Conservation (phyloP, 2,797 vertebrate genomes). For the Pampus argenteus region DNA sequence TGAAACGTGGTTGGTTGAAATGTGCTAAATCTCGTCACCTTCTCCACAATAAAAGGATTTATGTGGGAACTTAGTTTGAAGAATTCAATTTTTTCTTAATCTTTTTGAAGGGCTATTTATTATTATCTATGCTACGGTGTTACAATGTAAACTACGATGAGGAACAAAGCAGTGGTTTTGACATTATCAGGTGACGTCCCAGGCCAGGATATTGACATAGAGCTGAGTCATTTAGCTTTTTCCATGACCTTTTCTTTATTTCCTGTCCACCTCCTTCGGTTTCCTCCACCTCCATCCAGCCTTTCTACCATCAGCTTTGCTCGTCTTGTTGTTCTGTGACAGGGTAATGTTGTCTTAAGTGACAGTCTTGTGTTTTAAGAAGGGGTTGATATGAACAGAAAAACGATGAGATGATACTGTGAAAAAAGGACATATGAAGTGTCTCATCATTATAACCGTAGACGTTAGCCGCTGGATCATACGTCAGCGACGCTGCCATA, state of each 20-base stretch:
- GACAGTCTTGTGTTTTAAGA: neutral
- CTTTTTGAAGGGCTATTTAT: neutral
- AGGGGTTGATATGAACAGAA: neutral
- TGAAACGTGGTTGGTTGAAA: conserved; percentile 5
- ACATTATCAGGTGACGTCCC: conserved; percentile 8
- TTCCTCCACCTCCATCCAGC: neutral
- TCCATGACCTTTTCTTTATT: conserved; percentile 13
- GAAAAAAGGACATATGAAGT: neutral
- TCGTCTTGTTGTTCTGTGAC: conserved; percentile 12
- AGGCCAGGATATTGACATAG: conserved; percentile 22
- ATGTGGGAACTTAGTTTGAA: neutral
- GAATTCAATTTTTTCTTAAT: neutral
- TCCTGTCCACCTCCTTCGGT: conserved; percentile 6
- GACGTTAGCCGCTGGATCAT: no score
- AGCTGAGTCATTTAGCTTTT: conserved; percentile 34
- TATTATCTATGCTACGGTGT: neutral
- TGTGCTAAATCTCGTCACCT: conserved; percentile 1
- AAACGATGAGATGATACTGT: neutral
- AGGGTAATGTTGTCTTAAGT: neutral
- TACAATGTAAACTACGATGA: neutral
- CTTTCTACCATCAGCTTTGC: neutral
- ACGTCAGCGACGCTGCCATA: no score
- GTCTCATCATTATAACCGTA: conserved; percentile 12
- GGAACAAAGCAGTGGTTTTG: neutral
- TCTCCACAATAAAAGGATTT: neutral